Conservation (phyloP, 2,888 invertebrate species). For the Conistra vaccinii region DNA sequence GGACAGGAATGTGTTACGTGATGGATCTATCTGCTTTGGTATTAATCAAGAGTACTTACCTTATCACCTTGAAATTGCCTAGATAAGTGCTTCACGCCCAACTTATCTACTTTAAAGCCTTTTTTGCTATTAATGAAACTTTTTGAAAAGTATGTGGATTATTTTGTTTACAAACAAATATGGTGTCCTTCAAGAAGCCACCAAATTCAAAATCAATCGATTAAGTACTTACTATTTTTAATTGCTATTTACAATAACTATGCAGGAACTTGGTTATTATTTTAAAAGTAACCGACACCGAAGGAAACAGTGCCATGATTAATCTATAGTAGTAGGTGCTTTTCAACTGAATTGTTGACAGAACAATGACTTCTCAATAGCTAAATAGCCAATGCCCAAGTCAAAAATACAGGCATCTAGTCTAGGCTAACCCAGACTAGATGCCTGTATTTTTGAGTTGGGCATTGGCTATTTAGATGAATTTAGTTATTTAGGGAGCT, state of each 20-base stretch:
- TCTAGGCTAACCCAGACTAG: no score
- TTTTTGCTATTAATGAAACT: no score
- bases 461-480: no score
- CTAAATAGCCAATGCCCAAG: not conserved
- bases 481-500: no score
- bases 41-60: slow-evolving; percentile 20
- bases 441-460: no score
- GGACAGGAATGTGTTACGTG: slow-evolving; percentile 45
- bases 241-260: not conserved
- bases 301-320: not conserved
- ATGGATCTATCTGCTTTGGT: slow-evolving; percentile 35
- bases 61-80: slow-evolving; percentile 8
- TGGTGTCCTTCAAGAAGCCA: not conserved
- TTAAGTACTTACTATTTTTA: not conserved
- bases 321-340: not conserved
- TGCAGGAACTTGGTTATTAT: not conserved
- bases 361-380: not conserved
- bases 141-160: not conserved
- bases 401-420: not conserved
- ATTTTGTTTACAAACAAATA: not conserved
- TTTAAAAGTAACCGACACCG: not conserved
- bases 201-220: not conserved
- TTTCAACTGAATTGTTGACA: not conserved
- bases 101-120: not conserved
- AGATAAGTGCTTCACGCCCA: not conserved